Evolutionary conservation across 2,797 vertebrate genomes (phyloP), one percentile per base, ranked within the genome.

Genomic region (Lepilemur ruficaudatus): DNA sequence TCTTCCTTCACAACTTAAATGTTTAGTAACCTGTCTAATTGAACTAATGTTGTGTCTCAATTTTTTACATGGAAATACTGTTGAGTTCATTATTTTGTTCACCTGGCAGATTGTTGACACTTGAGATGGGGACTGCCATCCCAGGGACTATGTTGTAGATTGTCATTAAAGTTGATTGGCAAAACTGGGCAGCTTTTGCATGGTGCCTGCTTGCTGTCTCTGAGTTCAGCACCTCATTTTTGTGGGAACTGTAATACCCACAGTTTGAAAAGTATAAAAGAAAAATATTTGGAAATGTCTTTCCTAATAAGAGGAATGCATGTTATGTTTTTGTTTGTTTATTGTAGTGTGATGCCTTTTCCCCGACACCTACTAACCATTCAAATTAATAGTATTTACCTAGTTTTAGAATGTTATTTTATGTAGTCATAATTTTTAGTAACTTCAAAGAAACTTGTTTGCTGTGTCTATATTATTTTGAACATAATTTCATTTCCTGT

Each of bases 321-420:
- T 98, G 98, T 97, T 98, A 91, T 50, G 43, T 25, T 98, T 98
- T 98, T 97, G 89, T 98, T 98, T 97, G 89, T 96, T 98, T 97
- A 98, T 97, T 98, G 97, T 98, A 98, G 98, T 98, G 98, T 98
- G 98, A 96, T 98, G 97, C 96, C 96, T 98, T 97, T 98, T 98
- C 88, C 95, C 97, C 98, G 98, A 97, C 97, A 98, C 97, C 91
- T 98, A 98, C 98, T 99, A 98, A 99, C 98, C 98, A 97, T 91
- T 97, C 91, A 98, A 85, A 98, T 94, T 98, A 96, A 98, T 97
- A 97, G 89, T 98, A 97, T 96, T 96, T 96, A 98, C 95, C 96
- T 98, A 82, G 97, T 97, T 96, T 96, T 94, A 95, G 17, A 97
- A 76, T 96, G 81, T 95, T 93, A 85, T 88, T 96, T 97, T 93